phyloP scores from a whole-genome alignment of 2,888 invertebrate species.

The Ellobium chinense region DNA sequence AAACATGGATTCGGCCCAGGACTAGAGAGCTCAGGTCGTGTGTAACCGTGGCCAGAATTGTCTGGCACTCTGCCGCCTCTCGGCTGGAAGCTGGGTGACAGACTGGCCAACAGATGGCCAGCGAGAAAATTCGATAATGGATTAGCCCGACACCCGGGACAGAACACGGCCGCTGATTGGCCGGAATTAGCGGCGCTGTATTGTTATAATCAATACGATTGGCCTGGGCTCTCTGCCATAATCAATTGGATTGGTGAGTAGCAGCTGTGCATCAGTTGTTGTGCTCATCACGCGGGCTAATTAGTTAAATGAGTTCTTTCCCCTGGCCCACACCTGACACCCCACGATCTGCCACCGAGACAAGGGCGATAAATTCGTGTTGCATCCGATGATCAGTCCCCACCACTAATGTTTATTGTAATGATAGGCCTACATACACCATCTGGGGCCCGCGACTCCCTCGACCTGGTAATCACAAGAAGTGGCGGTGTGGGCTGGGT shows the following conservation, averaged over 20 bases:
- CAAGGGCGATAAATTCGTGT: constrained; percentile 17
- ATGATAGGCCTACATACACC: too few relatives aligned
- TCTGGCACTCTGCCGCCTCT: constrained; percentile 21
- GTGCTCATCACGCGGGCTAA: constrained; percentile 34
- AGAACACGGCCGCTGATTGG: constrained; percentile 39
- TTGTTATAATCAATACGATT: constrained; percentile 43
- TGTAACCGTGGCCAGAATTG: constrained; percentile 22
- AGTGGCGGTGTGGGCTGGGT: too few relatives aligned
- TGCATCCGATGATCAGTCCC: constrained; percentile 26
- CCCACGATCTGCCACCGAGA: not conserved
- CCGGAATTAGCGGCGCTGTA: constrained; percentile 29
- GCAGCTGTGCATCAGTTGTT: constrained; percentile 43
- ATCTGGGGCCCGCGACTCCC: too few relatives aligned
- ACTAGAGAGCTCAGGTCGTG: not conserved
- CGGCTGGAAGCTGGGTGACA: constrained; percentile 42
- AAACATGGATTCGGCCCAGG: too few relatives aligned
- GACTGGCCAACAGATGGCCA: constrained; percentile 47
- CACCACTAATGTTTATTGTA: not conserved
- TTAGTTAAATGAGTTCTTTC: constrained; percentile 42
- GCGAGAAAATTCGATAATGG: constrained; percentile 43
- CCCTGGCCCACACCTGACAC: constrained; percentile 32
- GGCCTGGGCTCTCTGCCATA: constrained; percentile 32
- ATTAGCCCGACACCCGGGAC: constrained; percentile 37
- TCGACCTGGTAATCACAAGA: too few relatives aligned
- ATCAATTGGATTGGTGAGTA: constrained; percentile 46